Base-by-base conservation (phyloP, 2,113 vertebrate species). In the Etheostoma cragini region DNA sequence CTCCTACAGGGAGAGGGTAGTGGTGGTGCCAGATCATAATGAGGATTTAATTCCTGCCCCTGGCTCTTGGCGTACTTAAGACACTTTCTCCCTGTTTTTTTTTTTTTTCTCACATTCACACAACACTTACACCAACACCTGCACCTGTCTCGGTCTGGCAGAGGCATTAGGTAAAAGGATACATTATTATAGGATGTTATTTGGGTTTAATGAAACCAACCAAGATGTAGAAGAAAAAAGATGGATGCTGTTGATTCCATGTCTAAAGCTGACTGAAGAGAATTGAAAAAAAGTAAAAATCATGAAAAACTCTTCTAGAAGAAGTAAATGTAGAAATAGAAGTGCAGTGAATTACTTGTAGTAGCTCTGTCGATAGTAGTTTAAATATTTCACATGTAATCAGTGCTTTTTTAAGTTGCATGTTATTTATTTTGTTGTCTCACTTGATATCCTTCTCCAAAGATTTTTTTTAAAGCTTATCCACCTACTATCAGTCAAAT, bases 41-140 rank as follows among this genome's bases (percentile, higher is more conserved):
- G 91, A 91, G 86, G 70, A 84, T 91, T 89, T 91, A 89, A 90
- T 91, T 91, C 82, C 76, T 85, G 87, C 89, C 82, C 35, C 82
- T 86, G 87, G 92, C 92, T 87, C 63, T 89, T 92, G 91, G 89
- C 85, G 1, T 64, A 14, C 67, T 75, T 19, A 42, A 82, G 38
- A 84, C 22, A 19, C 57, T 75, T 70, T 84, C 57, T 73, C 50
- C 66, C 87, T 56, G 57, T 68, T 4, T 26, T 54, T 33, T 62
- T 72, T 72, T 46, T 33, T 15, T 21, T 46, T 69, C 45, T 56
- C 56, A 64, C 66, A 77, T 77, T 82, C 69, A 30, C 50, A 71
- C 58, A 79, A 81, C 76, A 67, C 81, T 62, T 70, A 74, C 82
- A 69, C 45, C 54, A 73, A 68, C 88, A 82, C 88, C 83, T 87